Evolutionary conservation across 1,140 invertebrate genomes (phyloP).

Genomic region (Drosophila takahashii): DNA sequence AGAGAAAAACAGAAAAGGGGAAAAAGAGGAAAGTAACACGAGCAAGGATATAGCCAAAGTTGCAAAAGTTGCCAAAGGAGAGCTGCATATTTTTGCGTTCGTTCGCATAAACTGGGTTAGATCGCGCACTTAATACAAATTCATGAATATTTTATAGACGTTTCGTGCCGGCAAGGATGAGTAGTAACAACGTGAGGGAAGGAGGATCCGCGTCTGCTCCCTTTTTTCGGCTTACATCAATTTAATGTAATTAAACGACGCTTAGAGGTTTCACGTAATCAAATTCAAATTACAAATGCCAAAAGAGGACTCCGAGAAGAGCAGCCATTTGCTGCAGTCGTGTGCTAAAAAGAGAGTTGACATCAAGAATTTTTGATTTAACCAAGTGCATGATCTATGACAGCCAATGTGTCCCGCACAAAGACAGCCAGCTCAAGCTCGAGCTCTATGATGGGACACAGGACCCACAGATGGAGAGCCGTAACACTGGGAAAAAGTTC

Average conservation of each 20-base stretch:
- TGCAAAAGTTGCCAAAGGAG: slow-evolving; percentile 50
- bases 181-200: neutral
- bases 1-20: slow-evolving; percentile 17
- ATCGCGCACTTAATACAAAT: slow-evolving; percentile 68
- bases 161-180: neutral
- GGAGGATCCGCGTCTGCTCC: neutral
- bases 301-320: slow-evolving; percentile 28
- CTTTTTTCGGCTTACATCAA: slow-evolving; percentile 35
- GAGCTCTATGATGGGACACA: slow-evolving; percentile 2
- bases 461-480: slow-evolving; percentile 16
- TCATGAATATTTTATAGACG: slow-evolving; percentile 63
- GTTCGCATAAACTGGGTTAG: slow-evolving; percentile 65
- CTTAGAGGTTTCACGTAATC: slow-evolving; percentile 44
- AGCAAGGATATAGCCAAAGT: slow-evolving; percentile 43
- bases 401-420: slow-evolving; percentile 77
- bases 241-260: slow-evolving; percentile 64
- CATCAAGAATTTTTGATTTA: slow-evolving; percentile 80
- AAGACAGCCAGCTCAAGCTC: slow-evolving; percentile 43
- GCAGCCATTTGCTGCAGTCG: slow-evolving; percentile 63
- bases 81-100: slow-evolving; percentile 61
- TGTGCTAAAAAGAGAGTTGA: slow-evolving; percentile 70
- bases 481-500: slow-evolving; percentile 18
- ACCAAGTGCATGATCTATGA: slow-evolving; percentile 82
- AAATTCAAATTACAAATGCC: slow-evolving; percentile 48
- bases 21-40: slow-evolving; percentile 5